These are phyloP conservation scores for Agrochola circellaris DNA, from an alignment of 2,888 invertebrate species.

Conservation along the genomic window DNA sequence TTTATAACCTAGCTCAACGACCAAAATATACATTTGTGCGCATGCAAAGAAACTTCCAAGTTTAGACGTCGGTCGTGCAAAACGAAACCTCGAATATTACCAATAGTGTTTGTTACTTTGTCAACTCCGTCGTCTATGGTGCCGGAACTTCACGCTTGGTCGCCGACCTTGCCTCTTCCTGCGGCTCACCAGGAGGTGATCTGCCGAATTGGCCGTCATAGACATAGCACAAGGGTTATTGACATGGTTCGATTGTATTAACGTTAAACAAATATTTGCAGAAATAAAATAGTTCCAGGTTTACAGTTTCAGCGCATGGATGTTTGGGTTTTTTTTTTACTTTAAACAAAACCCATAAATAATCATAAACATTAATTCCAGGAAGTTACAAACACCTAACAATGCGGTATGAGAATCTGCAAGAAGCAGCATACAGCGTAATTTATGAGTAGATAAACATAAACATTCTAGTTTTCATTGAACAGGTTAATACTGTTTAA, in stretches of 20 bases:
- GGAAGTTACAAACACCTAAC: constrained; percentile 54
- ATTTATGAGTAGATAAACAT: constrained; percentile 64
- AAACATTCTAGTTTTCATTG: constrained; percentile 75
- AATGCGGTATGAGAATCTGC: constrained; percentile 62
- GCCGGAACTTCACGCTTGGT: constrained; percentile 87
- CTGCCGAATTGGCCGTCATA: constrained; percentile 65
- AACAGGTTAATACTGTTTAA: constrained; percentile 78
- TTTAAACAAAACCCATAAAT: constrained; percentile 28
- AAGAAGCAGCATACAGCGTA: constrained; percentile 55
- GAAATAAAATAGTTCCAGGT: not conserved
- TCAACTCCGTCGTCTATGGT: constrained; percentile 77
- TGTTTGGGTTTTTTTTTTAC: constrained; percentile 7
- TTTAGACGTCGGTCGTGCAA: constrained; percentile 28
- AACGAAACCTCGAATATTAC: constrained; percentile 19
- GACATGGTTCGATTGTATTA: constrained; percentile 18
- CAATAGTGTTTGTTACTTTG: constrained; percentile 9
- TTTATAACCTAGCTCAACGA: constrained; percentile 2
- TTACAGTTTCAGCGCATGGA: constrained; percentile 1
- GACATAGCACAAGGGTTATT: constrained; percentile 32
- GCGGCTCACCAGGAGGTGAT: constrained; percentile 75
- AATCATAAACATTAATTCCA: constrained; percentile 47
- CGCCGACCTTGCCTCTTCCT: constrained; percentile 89
- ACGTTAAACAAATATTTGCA: constrained; percentile 1
- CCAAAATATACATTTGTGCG: constrained; percentile 9
- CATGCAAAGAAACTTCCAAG: constrained; percentile 16